phyloP scores from a whole-genome alignment of 2,113 vertebrate genomes.

The Hystrix brachyura region DNA sequence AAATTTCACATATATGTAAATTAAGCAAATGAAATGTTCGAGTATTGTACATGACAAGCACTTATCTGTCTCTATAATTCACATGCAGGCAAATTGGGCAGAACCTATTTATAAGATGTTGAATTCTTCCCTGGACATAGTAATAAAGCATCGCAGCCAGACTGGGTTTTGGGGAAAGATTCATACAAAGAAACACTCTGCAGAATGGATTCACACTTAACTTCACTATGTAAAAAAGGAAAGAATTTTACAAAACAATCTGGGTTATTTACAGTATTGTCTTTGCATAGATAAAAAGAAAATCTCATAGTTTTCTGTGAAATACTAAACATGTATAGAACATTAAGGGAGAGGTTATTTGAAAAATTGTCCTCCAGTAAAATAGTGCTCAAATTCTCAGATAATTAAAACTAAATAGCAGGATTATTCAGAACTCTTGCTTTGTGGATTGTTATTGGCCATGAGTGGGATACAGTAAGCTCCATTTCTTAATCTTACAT shows the following conservation, averaged over 20 bases:
- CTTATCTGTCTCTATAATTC: background rate
- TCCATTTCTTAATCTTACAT: background rate
- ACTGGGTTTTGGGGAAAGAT: background rate
- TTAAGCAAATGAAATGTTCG: background rate
- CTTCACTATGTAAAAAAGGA: background rate
- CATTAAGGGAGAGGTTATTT: background rate
- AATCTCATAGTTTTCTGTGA: background rate
- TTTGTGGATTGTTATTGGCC: background rate
- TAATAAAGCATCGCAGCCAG: background rate
- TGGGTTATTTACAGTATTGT: background rate
- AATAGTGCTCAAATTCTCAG: background rate
- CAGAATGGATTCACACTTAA: background rate
- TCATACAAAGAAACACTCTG: background rate
- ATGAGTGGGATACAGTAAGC: rapidly evolving
- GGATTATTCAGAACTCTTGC: background rate
- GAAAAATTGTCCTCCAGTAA: background rate
- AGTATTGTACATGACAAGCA: background rate
- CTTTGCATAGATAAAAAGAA: background rate
- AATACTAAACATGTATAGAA: background rate
- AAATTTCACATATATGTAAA: background rate
- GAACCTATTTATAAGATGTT: background rate
- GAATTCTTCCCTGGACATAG: background rate
- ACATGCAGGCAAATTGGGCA: background rate
- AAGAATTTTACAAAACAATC: background rate
- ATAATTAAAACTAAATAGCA: background rate